phyloP scores from a whole-genome alignment of 37 sponge, comb jelly and placozoan species.

The Aplysina aerophoba region DNA sequence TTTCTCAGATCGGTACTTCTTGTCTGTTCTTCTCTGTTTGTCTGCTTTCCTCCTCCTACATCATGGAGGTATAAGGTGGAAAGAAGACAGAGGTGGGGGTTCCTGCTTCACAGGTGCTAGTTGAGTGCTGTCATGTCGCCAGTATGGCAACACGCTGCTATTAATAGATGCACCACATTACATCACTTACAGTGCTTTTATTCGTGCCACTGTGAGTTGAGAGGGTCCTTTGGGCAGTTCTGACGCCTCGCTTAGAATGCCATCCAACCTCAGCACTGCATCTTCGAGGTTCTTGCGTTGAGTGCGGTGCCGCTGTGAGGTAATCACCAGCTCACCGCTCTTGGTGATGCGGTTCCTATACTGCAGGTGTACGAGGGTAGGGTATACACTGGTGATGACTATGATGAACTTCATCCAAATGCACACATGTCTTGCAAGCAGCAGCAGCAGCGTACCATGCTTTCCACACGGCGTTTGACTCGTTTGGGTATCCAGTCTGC shows the following conservation, averaged over 20 bases:
- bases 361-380: slow-evolving; percentile 31
- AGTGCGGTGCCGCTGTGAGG: slow-evolving; percentile 63
- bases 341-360: slow-evolving; percentile 68
- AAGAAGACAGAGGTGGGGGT: neutral
- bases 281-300: slow-evolving; percentile 78
- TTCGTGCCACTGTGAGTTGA: slow-evolving; percentile 57
- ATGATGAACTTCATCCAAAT: neutral
- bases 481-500: slow-evolving; percentile 88
- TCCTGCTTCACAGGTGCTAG: neutral
- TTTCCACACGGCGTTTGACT: slow-evolving; percentile 66
- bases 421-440: too few relatives aligned
- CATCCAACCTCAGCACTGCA: slow-evolving; percentile 57
- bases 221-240: slow-evolving; percentile 76
- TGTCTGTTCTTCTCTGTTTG: slow-evolving; percentile 55
- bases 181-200: slow-evolving; percentile 66
- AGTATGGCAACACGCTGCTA: neutral
- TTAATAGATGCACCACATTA: neutral
- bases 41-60: slow-evolving; percentile 69
- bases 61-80: neutral
- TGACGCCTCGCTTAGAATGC: slow-evolving; percentile 64
- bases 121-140: neutral
- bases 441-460: slow-evolving; percentile 52
- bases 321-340: slow-evolving; percentile 71
- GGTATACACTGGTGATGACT: neutral
- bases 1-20: slow-evolving; percentile 81